These are phyloP conservation scores for Agrilus planipennis DNA, from an alignment of 1,140 invertebrate species.

Conservation along the genomic window DNA sequence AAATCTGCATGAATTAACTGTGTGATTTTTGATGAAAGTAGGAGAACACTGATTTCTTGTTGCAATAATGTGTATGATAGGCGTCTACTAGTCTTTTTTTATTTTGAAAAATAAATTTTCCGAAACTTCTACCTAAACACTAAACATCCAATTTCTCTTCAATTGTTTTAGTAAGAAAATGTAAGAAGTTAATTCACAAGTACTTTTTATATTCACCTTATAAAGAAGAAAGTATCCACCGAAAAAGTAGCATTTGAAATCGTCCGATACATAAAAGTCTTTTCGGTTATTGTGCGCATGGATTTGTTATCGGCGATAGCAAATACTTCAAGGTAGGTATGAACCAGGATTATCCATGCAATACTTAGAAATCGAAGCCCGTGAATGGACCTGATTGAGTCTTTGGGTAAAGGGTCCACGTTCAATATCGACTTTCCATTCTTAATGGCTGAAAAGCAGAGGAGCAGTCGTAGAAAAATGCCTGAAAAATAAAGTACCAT, in stretches of 20 bases:
- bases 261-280: slow-evolving; percentile 70
- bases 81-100: too few species aligned
- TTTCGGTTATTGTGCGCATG: slow-evolving; percentile 60
- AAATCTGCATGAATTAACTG: too few species aligned
- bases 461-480: too few species aligned
- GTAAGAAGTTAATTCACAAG: too few species aligned
- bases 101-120: too few species aligned
- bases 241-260: slow-evolving; percentile 82
- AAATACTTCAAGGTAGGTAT: slow-evolving; percentile 73
- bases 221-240: slow-evolving; percentile 87
- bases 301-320: slow-evolving; percentile 65
- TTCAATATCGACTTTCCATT: slow-evolving; percentile 50
- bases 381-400: slow-evolving; percentile 65
- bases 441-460: slow-evolving; percentile 38
- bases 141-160: too few species aligned
- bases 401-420: slow-evolving; percentile 42
- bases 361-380: slow-evolving; percentile 74
- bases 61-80: too few species aligned
- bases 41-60: too few species aligned
- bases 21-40: too few species aligned
- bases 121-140: too few species aligned
- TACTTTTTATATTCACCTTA: slow-evolving; percentile 43
- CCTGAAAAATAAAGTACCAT: too few species aligned
- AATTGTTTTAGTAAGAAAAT: too few species aligned
- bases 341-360: slow-evolving; percentile 86